Evolutionary conservation across 1,140 invertebrate genomes (phyloP), one percentile per base, ranked within the genome.

Genomic region (Zaprionus ghesquierei): DNA sequence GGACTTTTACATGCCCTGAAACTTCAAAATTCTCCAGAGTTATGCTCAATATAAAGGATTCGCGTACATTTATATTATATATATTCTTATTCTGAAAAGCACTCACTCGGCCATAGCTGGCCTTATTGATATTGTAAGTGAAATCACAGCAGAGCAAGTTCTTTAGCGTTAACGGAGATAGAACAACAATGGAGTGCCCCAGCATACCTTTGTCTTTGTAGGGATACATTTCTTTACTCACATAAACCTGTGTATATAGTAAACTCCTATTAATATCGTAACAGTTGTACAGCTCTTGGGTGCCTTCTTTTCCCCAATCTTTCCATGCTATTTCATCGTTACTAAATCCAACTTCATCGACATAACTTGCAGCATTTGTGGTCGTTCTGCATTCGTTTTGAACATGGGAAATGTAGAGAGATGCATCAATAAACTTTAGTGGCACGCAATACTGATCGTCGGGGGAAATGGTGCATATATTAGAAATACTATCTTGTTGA

Each of bases 1-100:
- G 93, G 62, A 94, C 92, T 35, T 92, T 92, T 18, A 95, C 75
- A 59, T 96, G 91, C 4, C 95, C 95, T 18, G 94, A 95, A 20
- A 94, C 93, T 13, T 95, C 94, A 92, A 97, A 98, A 63, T 97
- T 97, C 84, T 99, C 97, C 54, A 98, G 90, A 38, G 94, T 94
- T 49, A 98, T 94, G 58, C 93, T 94, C 29, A 98, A 92, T 79
- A 96, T 95, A 4, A 98, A 91, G 2, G 94, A 92, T 65, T 96
- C 93, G 18, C 94, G 94, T 0, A 96, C 92, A 92, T 98, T 95
- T 38, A 96, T 93, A 93, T 96, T 90, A 58, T 92, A 92, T 27
- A 90, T 90, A 66, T 91, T 90, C 1, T 75, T 74, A 27, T 75
- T 82, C 15, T 54, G 66, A n/a, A 91, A 90, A 3, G 96, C 93